Percentiles rank a stretch among this genome's conserved stretches.
These are phyloP conservation scores for Euborellia annulipes DNA, from an alignment of 1,140 invertebrate species.

Conservation along the genomic window DNA sequence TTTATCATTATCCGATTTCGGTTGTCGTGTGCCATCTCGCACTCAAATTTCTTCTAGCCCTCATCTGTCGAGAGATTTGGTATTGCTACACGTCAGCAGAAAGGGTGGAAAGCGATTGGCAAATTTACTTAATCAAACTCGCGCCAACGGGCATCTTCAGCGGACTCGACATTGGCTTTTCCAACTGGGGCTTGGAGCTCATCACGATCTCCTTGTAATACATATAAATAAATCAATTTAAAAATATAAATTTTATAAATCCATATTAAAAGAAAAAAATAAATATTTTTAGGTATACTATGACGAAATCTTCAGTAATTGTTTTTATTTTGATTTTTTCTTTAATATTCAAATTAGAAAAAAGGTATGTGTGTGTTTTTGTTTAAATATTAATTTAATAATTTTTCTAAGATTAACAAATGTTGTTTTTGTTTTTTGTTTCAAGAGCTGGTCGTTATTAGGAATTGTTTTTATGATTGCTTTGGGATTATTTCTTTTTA, in stretches of 20 bases:
- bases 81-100: slow-evolving; percentile 41
- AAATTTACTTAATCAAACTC: slow-evolving; percentile 42
- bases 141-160: slow-evolving; percentile 73
- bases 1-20: slow-evolving; percentile 62
- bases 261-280: too few relatives aligned
- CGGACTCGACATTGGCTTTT: slow-evolving; percentile 91
- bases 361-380: too few relatives aligned
- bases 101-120: slow-evolving; percentile 48
- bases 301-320: slow-evolving; percentile 94
- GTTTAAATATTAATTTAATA: too few relatives aligned
- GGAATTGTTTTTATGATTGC: slow-evolving; percentile 83
- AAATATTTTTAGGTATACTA: slow-evolving; percentile 73
- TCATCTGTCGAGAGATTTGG: slow-evolving; percentile 42
- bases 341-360: slow-evolving; percentile 75
- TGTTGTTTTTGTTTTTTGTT: slow-evolving; percentile 23
- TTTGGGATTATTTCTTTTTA: slow-evolving; percentile 84
- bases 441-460: slow-evolving; percentile 73
- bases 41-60: slow-evolving; percentile 64
- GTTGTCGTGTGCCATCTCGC: slow-evolving; percentile 72
- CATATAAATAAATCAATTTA: too few relatives aligned
- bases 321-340: slow-evolving; percentile 89
- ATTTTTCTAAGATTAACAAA: not conserved
- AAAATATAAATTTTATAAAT: too few relatives aligned
- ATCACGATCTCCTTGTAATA: slow-evolving; percentile 84
- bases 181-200: slow-evolving; percentile 89